Percentiles rank a stretch among this genome's conserved stretches.
Conservation (phyloP, 1,140 invertebrate genomes). For the Tetragonula clypearis region DNA sequence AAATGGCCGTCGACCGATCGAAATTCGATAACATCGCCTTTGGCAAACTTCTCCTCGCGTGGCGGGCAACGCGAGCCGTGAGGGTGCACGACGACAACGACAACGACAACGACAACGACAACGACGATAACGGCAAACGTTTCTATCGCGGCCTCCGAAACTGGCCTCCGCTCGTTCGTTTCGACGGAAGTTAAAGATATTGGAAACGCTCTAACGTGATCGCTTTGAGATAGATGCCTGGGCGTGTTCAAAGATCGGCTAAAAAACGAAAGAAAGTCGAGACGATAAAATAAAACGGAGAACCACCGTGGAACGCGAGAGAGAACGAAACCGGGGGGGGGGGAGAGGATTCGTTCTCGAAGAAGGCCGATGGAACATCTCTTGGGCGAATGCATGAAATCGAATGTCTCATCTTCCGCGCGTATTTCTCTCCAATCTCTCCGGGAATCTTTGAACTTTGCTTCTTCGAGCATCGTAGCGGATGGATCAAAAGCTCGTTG, state of each 20-base stretch:
- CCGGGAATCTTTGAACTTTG: constrained; percentile 34
- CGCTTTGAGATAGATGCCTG: constrained; percentile 48
- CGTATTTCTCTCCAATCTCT: constrained; percentile 37
- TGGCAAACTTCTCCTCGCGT: constrained; percentile 45
- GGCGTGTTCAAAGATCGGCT: constrained; percentile 8
- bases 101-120: not conserved
- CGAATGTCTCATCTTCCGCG: constrained; percentile 20
- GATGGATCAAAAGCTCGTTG: not conserved
- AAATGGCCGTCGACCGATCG: constrained; percentile 55
- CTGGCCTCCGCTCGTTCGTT: constrained; percentile 30
- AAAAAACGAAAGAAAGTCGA: not conserved
- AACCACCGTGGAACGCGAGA: not conserved
- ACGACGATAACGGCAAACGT: not conserved
- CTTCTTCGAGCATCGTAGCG: not conserved
- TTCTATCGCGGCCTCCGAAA: constrained; percentile 29
- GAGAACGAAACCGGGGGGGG: not conserved
- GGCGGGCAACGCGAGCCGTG: constrained; percentile 31
- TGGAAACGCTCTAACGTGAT: constrained; percentile 54
- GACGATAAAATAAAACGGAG: constrained; percentile 35
- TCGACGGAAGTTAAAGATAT: constrained; percentile 55
- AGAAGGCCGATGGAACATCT: constrained; percentile 8
- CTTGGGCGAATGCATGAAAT: constrained; percentile 18
- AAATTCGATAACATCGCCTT: constrained; percentile 59
- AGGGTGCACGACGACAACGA: not conserved
- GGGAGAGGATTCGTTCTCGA: not conserved